phyloP scores from a whole-genome alignment of 53 echinoderm and acorn worm species.

The Zoroaster sp. region DNA sequence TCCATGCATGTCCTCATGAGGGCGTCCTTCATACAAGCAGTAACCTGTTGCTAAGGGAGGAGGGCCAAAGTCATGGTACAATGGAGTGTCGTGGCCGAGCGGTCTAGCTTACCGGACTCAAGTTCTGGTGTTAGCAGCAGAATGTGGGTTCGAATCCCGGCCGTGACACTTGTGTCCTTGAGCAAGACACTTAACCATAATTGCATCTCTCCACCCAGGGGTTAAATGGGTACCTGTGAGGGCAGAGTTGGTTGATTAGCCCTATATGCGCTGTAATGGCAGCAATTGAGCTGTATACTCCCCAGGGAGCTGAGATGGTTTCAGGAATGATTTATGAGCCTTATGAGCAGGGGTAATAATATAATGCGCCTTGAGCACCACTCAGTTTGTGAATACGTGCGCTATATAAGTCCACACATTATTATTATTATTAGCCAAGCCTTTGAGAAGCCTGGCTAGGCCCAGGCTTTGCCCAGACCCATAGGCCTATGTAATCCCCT shows the following conservation, averaged over 20 bases:
- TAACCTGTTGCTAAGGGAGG: too few relatives aligned
- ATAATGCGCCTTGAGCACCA: neutral
- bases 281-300: neutral
- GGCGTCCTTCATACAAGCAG: too few relatives aligned
- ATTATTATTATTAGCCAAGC: too few relatives aligned
- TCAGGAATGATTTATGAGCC: neutral
- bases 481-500: too few relatives aligned
- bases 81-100: too few relatives aligned
- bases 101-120: too few relatives aligned
- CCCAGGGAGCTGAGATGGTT: neutral
- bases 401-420: neutral
- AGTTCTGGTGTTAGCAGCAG: neutral
- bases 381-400: neutral
- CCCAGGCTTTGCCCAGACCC: too few relatives aligned
- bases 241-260: neutral
- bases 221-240: neutral
- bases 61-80: too few relatives aligned
- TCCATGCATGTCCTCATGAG: too few relatives aligned
- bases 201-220: neutral
- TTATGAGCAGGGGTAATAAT: neutral
- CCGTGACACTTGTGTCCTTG: neutral
- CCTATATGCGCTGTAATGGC: too few relatives aligned
- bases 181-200: neutral
- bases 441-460: too few relatives aligned
- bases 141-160: neutral